Conservation (phyloP, 2,888 invertebrate species). For the Athalia rosae region DNA sequence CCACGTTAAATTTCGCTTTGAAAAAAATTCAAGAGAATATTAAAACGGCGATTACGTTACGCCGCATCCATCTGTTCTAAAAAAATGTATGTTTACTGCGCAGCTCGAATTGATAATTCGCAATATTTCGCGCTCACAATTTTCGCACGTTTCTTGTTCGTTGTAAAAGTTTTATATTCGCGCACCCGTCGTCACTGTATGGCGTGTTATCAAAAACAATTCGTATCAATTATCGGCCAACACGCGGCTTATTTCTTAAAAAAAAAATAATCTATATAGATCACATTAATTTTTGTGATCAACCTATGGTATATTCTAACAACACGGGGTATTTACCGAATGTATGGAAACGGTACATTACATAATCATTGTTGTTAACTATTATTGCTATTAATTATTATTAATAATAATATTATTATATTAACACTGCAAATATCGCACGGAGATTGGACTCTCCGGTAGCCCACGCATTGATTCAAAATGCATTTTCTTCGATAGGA, state of each 20-base stretch:
- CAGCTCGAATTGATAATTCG: not conserved
- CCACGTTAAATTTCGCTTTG: slow-evolving; percentile 1
- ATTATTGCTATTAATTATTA: slow-evolving; percentile 46
- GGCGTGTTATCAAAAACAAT: not conserved
- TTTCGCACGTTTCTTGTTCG: not conserved
- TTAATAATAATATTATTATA: slow-evolving; percentile 35
- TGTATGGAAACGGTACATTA: slow-evolving; percentile 29
- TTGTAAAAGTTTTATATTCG: not conserved
- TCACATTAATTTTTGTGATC: slow-evolving; percentile 20
- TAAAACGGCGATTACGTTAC: not conserved
- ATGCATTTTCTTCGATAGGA: slow-evolving; percentile 4
- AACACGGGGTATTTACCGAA: slow-evolving; percentile 27
- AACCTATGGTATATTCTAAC: not conserved
- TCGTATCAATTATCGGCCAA: slow-evolving; percentile 1
- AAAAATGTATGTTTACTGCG: not conserved
- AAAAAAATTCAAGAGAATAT: not conserved
- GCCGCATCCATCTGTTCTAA: not conserved
- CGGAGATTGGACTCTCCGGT: not conserved
- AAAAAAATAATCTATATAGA: slow-evolving; percentile 19
- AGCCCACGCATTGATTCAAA: not conserved
- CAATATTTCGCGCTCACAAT: not conserved
- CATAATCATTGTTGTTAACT: slow-evolving; percentile 32
- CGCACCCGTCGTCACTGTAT: slow-evolving; percentile 2
- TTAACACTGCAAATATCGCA: not conserved
- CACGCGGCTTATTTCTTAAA: not conserved